Evolutionary conservation across 2,113 vertebrate genomes (phyloP), one percentile per base, ranked within the genome.

Genomic region (Geococcyx californianus): DNA sequence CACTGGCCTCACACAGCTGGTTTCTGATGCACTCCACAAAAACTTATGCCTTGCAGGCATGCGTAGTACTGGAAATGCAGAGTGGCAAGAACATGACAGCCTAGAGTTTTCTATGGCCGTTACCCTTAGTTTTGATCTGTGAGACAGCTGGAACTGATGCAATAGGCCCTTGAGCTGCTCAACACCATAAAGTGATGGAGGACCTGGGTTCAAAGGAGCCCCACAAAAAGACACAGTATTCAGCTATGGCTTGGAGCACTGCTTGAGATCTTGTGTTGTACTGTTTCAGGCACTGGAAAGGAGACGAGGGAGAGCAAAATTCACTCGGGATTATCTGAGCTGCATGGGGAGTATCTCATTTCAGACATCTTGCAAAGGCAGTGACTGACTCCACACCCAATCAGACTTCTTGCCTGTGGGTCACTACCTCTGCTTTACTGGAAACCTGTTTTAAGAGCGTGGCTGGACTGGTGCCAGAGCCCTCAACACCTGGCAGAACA

Each of bases 321-420:
- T 75, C 24, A 44, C 4, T 3, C 1, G 1, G 6, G 19, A 6
- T 76, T 58, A 82, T 49, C 26, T 60, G 51, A 88, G 10, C 18
- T 25, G 16, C 10, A 4, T 16, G 11, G 11, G 51, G 15, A 88
- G n/a, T 51, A 69, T 58, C 38, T 52, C 60, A 60, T 56, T 67
- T 24, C 3, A 5, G 28, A 24, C 3, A 20, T 23, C 44, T 40
- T 78, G 52, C 36, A 76, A 17, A 87, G 49, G 23, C 21, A 52
- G 36, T 0, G 3, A 49, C 11, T 16, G 11, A 80, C 17, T 31
- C 17, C 26, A 13, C 6, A 2, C 6, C 11, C 42, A 44, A 15
- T 3, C 1, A 77, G 26, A 63, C 9, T 29, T 74, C 64, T 31
- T 78, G 44, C 18, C 38, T 60, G 33, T 19, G 69, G n/a, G 14